Evolutionary conservation across 2,113 vertebrate species (phyloP).

Genomic region (Mesembrinibis cayennensis): DNA sequence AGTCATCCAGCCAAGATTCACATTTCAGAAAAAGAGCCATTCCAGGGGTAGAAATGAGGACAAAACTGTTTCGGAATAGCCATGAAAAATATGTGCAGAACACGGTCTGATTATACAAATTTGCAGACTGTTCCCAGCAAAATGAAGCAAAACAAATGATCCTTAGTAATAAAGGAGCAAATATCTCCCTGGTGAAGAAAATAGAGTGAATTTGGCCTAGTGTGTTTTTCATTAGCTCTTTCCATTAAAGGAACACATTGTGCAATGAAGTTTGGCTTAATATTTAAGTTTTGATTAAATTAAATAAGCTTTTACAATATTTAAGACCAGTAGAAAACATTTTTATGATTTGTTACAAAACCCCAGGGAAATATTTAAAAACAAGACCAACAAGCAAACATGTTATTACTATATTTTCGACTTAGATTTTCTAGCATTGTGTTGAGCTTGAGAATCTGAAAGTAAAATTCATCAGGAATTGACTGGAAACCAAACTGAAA

Average conservation of each 20-base stretch:
- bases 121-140: slow-evolving; percentile 44
- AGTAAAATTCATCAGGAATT: background rate
- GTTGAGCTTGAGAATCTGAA: background rate
- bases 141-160: slow-evolving; percentile 43
- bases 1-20: slow-evolving; percentile 55
- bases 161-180: background rate
- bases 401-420: slow-evolving; percentile 26
- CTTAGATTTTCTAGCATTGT: background rate
- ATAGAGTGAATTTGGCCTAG: background rate
- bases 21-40: slow-evolving; percentile 44
- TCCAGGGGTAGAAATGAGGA: slow-evolving; percentile 57
- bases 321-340: slow-evolving; percentile 63
- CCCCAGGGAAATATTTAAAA: slow-evolving; percentile 26
- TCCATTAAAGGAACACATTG: slow-evolving; percentile 45
- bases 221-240: slow-evolving; percentile 54
- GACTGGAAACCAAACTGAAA: background rate
- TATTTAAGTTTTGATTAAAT: slow-evolving; percentile 55
- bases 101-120: slow-evolving; percentile 9
- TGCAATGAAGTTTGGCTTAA: slow-evolving; percentile 51
- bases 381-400: slow-evolving; percentile 12
- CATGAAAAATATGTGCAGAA: slow-evolving; percentile 57
- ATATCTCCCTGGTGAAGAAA: slow-evolving; percentile 39
- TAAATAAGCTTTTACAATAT: slow-evolving; percentile 49
- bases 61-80: slow-evolving; percentile 47
- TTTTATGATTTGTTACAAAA: slow-evolving; percentile 50